Evolutionary conservation across 1,140 invertebrate genomes (phyloP), one percentile per base, ranked within the genome.

Genomic region (Anadara kagoshimensis): DNA sequence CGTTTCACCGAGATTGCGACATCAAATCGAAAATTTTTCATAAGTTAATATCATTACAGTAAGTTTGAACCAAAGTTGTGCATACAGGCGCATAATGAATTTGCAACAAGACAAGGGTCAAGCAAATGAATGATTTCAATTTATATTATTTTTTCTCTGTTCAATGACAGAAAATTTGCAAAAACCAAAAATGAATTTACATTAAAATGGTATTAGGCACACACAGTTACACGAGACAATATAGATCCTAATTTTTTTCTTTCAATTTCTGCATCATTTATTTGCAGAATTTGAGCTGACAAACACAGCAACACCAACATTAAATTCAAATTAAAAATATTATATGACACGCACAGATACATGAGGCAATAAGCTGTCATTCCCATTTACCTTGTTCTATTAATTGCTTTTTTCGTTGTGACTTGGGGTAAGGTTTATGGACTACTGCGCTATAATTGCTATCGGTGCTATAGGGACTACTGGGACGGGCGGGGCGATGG

Each of bases 391-490:
- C 86, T 82, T 87, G 82, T 18, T 87, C 86, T 24, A 78, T 54
- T n/a, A 89, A 76, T 75, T 87, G 87, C 69, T 88, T 86, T 73
- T 87, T 89, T 65, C 89, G 82, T 71, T 89, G 80, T 65, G 89
- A 87, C 82, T 90, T 88, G 10, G 87, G 82, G 64, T 87, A 88
- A 22, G 85, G 87, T 70, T 83, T 88, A 29, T 84, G 83, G 29
- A 82, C 78, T 12, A 87, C 78, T 51, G 75, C 79, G 47, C 90
- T 88, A 79, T 89, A 86, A 80, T 89, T 90, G 72, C 89, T 90
- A 75, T 91, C 89, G 5, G 89, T 90, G 66, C 89, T 90, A 75
- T 90, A 90, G 14, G 90, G 89, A 77, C 89, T 90, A 26, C 85
- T 78, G 1, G 89, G 86, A 18, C 89, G 75, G 8, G 79, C 73